Percentiles rank a stretch among this genome's conserved stretches.
Evolutionary conservation across 2,113 vertebrate genomes (phyloP).

Genomic region (Boulengerochromis microlepis): DNA sequence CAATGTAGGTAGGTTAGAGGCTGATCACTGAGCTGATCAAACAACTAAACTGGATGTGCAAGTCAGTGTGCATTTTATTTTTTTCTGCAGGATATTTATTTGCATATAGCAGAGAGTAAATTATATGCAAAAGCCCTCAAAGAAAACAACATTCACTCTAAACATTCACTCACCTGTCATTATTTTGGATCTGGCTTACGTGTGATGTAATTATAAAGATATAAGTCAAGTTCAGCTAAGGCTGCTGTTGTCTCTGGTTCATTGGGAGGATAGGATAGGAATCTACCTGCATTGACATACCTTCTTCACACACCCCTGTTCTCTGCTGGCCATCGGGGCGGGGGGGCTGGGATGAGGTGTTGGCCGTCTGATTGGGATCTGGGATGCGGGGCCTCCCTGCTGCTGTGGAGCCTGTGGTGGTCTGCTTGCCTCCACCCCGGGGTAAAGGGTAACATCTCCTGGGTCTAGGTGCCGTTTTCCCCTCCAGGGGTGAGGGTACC

Average conservation of each 20-base stretch:
- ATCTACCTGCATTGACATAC: slow-evolving; percentile 62
- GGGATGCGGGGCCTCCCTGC: too few relatives aligned
- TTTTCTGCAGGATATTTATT: not conserved
- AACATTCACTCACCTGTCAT: not conserved
- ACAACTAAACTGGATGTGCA: not conserved
- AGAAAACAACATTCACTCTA: not conserved
- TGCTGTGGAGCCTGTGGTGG: too few relatives aligned
- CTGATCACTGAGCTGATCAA: not conserved
- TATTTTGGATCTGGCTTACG: accelerated
- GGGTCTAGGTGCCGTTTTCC: too few relatives aligned
- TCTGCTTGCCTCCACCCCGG: too few relatives aligned
- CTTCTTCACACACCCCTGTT: not conserved
- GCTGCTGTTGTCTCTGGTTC: slow-evolving; percentile 78
- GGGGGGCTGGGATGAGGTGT: too few relatives aligned
- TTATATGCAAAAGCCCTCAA: not conserved
- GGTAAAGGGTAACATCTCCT: too few relatives aligned
- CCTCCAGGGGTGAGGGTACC: too few relatives aligned
- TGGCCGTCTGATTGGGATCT: too few relatives aligned
- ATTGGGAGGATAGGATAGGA: slow-evolving; percentile 81
- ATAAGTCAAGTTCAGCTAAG: not conserved
- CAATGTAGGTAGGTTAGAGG: not conserved
- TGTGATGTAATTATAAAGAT: not conserved
- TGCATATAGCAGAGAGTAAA: not conserved
- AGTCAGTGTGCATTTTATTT: not conserved
- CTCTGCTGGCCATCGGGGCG: too few relatives aligned